Conservation (phyloP, 2,888 invertebrate species). For the Acanthosepion esculentum region DNA sequence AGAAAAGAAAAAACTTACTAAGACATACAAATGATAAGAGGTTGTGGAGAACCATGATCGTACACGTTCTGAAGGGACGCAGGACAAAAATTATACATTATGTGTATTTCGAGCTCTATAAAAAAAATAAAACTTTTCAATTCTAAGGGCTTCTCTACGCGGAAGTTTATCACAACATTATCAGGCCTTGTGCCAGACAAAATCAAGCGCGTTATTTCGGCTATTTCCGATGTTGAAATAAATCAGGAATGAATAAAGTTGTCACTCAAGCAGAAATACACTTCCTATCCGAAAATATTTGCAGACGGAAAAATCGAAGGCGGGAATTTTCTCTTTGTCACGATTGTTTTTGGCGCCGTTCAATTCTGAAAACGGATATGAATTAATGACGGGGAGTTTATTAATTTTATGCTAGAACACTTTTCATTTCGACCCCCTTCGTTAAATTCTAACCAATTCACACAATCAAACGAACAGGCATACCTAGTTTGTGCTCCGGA, state of each 20-base stretch:
- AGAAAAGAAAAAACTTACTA: no score
- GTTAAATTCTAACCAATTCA: neutral
- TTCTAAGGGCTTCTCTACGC: no score
- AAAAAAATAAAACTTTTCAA: no score
- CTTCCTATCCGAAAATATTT: neutral
- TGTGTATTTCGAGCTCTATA: no score
- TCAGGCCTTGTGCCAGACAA: no score
- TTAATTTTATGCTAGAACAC: neutral
- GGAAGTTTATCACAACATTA: no score
- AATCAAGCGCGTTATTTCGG: no score
- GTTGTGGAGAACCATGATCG: no score
- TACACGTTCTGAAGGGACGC: no score
- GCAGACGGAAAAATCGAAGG: neutral
- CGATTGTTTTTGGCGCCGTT: conserved; percentile 1
- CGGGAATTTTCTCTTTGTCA: neutral
- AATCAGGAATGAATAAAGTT: neutral
- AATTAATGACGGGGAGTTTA: neutral
- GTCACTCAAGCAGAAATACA: neutral
- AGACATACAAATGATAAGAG: no score
- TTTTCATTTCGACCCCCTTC: neutral
- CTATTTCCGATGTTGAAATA: neutral
- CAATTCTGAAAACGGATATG: neutral
- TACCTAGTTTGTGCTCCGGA: no score
- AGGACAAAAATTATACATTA: no score
- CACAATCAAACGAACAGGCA: neutral